Evolutionary conservation across 1,140 invertebrate genomes (phyloP).

Genomic region (Caenorhabditis brenneri): DNA sequence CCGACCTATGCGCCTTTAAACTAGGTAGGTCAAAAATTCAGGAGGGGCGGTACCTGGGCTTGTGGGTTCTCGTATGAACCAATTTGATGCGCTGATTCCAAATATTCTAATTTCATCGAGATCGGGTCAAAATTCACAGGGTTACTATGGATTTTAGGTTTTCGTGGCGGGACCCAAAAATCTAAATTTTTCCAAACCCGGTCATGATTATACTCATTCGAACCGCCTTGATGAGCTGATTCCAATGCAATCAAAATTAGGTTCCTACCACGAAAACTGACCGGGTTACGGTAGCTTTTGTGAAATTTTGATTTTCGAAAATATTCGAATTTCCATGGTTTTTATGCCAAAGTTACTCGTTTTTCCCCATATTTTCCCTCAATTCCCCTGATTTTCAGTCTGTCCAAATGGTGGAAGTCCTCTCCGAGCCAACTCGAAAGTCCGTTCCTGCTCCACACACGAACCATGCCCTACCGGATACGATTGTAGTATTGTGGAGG

Average conservation of each 20-base stretch:
- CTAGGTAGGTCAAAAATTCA: too few species aligned
- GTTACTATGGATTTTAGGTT: too few species aligned
- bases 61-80: too few species aligned
- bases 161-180: too few species aligned
- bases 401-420: constrained; percentile 55
- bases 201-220: neutral
- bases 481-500: constrained; percentile 51
- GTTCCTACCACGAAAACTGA: too few species aligned
- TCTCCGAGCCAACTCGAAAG: constrained; percentile 33
- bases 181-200: too few species aligned
- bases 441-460: constrained; percentile 45
- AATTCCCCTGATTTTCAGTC: neutral
- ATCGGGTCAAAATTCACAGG: too few species aligned
- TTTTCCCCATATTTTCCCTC: neutral
- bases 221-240: neutral
- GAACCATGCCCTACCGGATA: constrained; percentile 52
- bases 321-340: neutral
- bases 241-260: neutral
- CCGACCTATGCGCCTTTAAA: too few species aligned
- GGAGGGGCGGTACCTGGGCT: too few species aligned
- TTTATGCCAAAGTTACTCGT: neutral
- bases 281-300: neutral
- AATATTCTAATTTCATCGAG: too few species aligned
- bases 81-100: too few species aligned
- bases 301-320: neutral